A percentile compares a stretch with the other conserved stretches of the same genome.
These are phyloP conservation scores for Planococcus citri DNA, from an alignment of 1,140 invertebrate species.

Conservation along the genomic window DNA sequence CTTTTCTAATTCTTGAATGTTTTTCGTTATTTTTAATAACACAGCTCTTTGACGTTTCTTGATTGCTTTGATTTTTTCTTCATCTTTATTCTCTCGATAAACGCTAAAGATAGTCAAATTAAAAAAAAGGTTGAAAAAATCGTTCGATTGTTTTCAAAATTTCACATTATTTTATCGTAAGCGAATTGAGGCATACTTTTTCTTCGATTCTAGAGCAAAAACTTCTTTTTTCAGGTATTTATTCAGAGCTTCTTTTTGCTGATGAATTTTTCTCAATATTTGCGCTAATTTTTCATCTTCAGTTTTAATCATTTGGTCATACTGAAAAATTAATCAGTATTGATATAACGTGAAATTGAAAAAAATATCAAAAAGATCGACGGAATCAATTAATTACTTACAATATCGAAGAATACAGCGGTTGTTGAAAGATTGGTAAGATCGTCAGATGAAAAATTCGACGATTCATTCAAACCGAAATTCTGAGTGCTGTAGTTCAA, in stretches of 20 bases:
- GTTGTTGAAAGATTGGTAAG: neutral
- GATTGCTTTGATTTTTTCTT: neutral
- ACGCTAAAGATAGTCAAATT: neutral
- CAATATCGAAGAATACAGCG: neutral
- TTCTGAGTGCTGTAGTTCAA: neutral
- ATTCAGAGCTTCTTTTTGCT: conserved; percentile 10
- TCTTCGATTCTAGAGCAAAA: neutral
- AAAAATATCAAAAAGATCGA: neutral
- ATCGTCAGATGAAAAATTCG: neutral
- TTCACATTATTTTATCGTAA: too few species aligned
- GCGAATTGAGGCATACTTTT: neutral
- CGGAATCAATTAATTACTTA: neutral
- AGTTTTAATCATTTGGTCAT: conserved; percentile 1
- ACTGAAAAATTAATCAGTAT: conserved; percentile 5
- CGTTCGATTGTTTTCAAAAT: too few species aligned
- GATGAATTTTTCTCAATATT: conserved; percentile 10
- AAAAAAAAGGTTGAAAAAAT: neutral
- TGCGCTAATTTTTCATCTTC: conserved; percentile 3
- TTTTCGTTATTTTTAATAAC: conserved; percentile 8
- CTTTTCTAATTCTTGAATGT: conserved; percentile 5
- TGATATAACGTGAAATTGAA: neutral
- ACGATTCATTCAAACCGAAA: neutral
- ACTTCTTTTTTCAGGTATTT: conserved; percentile 10
- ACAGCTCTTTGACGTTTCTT: neutral
- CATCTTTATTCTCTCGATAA: neutral